Evolutionary conservation across 1,140 invertebrate species (phyloP), one percentile per base, ranked within the genome.

Genomic region (Goniozus legneri): DNA sequence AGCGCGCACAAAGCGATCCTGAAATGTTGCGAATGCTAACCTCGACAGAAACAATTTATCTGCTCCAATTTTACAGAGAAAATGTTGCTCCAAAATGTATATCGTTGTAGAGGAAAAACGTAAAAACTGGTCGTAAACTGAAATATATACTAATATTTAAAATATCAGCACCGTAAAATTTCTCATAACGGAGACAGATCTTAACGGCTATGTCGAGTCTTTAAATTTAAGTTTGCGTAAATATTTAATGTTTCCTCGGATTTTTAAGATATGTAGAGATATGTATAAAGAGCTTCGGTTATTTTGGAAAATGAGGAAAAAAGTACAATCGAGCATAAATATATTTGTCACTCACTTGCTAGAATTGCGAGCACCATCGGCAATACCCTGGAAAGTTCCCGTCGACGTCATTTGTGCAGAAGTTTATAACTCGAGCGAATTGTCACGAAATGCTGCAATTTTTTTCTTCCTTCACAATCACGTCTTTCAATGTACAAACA

Each of bases 271-370:
- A 33, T 33, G 4, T n/a, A 33, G 4, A 14, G 3, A 8, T n/a
- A 8, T 33, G 8, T 33, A 4, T 4, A 6, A 8, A 33, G 4
- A 19, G 19, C 30, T 14, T 22, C 18, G 37, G 20, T 33, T 20
- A 14, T 8, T 38, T 19, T 15, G 18, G 16, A 39, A 35, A 18
- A 13, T n/a, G 13, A 46, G 10, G 10, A 24, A 31, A 18, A 30
- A 39, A 15, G 19, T 15, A 22, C n/a, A 37, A 31, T 18, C 14
- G 24, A 42, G 32, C 30, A 42, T 44, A 36, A 46, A 32, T 27
- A 50, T 44, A 44, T 18, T 40, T 44, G 35, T 20, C 51, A 70
- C 69, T 66, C 30, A 71, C 69, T 71, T 71, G 69, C 69, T 71
- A 8, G 69, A 69, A 16, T 66, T 69, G 31, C 65, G 67, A 31